Percentiles rank a stretch among this genome's conserved stretches.
These are phyloP conservation scores for Anoncus sp. DNA, from an alignment of 2,888 invertebrate species.

Conservation along the genomic window DNA sequence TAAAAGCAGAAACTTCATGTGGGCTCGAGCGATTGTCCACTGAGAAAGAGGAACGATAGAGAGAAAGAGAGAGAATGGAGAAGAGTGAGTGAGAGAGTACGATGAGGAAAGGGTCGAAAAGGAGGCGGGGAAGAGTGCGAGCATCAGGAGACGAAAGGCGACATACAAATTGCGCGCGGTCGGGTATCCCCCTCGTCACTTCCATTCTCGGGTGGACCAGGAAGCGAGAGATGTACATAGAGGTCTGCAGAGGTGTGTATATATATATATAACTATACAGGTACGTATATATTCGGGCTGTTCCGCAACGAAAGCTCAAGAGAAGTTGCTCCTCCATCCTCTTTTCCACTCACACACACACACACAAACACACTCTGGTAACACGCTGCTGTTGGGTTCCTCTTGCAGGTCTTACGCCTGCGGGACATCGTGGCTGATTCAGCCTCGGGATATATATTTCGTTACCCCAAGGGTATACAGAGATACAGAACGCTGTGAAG, in stretches of 20 bases:
- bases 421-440: slow-evolving; percentile 42
- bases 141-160: slow-evolving; percentile 61
- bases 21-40: slow-evolving; percentile 51
- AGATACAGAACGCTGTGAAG: slow-evolving; percentile 42
- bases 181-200: slow-evolving; percentile 65
- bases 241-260: slow-evolving; percentile 1
- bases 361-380: too few relatives aligned
- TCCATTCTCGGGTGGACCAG: slow-evolving; percentile 68
- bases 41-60: slow-evolving; percentile 35
- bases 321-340: slow-evolving; percentile 63
- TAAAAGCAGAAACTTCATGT: slow-evolving; percentile 50
- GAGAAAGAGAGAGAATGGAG: slow-evolving; percentile 26
- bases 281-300: slow-evolving; percentile 45
- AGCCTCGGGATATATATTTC: slow-evolving; percentile 50
- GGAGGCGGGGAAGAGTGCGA: slow-evolving; percentile 59
- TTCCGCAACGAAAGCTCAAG: slow-evolving; percentile 54
- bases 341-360: slow-evolving; percentile 30
- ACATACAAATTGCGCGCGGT: slow-evolving; percentile 63
- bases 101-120: slow-evolving; percentile 59
- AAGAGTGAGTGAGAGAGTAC: slow-evolving; percentile 2
- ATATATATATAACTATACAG: slow-evolving; percentile 12
- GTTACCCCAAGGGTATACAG: slow-evolving; percentile 17
- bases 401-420: slow-evolving; percentile 21
- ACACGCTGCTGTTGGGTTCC: slow-evolving; percentile 27
- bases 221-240: slow-evolving; percentile 59